Conservation (phyloP, 1,140 invertebrate species). For the Drosophila lowei region DNA sequence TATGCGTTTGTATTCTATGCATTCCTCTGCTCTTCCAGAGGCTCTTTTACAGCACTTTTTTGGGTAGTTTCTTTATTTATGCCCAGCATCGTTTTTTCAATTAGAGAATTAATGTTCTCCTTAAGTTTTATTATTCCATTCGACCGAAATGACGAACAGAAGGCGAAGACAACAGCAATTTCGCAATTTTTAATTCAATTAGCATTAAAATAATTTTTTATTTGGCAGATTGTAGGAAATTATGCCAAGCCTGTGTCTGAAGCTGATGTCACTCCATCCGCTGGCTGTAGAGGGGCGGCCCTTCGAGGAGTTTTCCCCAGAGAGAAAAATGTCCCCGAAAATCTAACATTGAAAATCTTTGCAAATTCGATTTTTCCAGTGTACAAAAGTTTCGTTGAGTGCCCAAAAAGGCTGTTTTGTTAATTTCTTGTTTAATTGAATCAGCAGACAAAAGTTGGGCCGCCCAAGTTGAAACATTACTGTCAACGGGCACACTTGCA, state of each 20-base stretch:
- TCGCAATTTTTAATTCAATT: slow-evolving; percentile 32
- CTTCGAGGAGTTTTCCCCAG: too few relatives aligned
- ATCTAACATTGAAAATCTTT: background rate
- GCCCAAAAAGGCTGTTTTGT: slow-evolving; percentile 18
- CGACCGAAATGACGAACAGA: slow-evolving; percentile 3
- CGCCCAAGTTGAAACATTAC: slow-evolving; percentile 21
- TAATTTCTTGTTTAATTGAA: slow-evolving; percentile 50
- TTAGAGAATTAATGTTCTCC: slow-evolving; percentile 32
- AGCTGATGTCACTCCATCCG: too few relatives aligned
- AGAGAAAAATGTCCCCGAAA: too few relatives aligned
- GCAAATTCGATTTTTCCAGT: slow-evolving; percentile 18
- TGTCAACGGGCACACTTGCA: slow-evolving; percentile 30
- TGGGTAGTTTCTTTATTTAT: slow-evolving; percentile 9
- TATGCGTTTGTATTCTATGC: too few relatives aligned
- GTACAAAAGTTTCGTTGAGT: slow-evolving; percentile 16
- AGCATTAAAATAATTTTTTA: slow-evolving; percentile 24
- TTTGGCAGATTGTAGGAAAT: slow-evolving; percentile 13
- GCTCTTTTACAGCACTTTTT: too few relatives aligned
- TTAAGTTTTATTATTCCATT: slow-evolving; percentile 23
- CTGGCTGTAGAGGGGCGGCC: too few relatives aligned
- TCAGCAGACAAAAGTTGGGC: slow-evolving; percentile 37
- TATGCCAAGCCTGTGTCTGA: slow-evolving; percentile 1
- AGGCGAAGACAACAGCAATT: slow-evolving; percentile 1
- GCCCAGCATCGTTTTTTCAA: slow-evolving; percentile 32
- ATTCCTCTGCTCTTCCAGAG: too few relatives aligned